phyloP scores from a whole-genome alignment of 2,888 invertebrate species.

The Gymnosoma rotundatum region DNA sequence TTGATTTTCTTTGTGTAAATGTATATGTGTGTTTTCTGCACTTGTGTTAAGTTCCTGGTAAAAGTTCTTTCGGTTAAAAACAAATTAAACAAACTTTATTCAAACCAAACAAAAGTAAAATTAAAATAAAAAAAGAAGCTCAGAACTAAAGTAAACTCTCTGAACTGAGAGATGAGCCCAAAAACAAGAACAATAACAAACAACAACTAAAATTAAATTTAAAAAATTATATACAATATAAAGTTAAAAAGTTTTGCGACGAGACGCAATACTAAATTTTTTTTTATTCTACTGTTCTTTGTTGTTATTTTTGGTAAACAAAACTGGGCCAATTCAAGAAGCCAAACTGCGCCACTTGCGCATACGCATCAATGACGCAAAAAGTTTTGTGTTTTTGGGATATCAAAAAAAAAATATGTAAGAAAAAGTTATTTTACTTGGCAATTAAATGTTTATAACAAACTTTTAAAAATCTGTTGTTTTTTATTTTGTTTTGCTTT shows the following conservation, averaged over 20 bases:
- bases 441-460: slow-evolving; percentile 72
- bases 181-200: slow-evolving; percentile 46
- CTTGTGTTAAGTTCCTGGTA: slow-evolving; percentile 47
- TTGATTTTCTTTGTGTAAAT: slow-evolving; percentile 67
- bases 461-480: slow-evolving; percentile 70
- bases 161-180: slow-evolving; percentile 68
- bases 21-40: not conserved
- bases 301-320: slow-evolving; percentile 32
- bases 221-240: slow-evolving; percentile 30
- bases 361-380: slow-evolving; percentile 69
- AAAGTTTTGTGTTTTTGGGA: slow-evolving; percentile 19
- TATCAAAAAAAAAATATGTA: slow-evolving; percentile 32
- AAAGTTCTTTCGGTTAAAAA: slow-evolving; percentile 73
- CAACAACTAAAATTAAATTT: slow-evolving; percentile 59
- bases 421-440: slow-evolving; percentile 68
- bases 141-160: no score
- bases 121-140: slow-evolving; percentile 4
- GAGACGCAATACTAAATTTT: slow-evolving; percentile 66
- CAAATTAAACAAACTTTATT: slow-evolving; percentile 72
- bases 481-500: not conserved
- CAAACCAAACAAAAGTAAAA: slow-evolving; percentile 69
- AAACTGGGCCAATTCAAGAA: slow-evolving; percentile 64
- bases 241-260: slow-evolving; percentile 71
- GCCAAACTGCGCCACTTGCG: slow-evolving; percentile 71
- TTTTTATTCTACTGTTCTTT: not conserved